Base-by-base conservation (phyloP, 2,888 invertebrate genomes). In the Brachyopa scutellaris region DNA sequence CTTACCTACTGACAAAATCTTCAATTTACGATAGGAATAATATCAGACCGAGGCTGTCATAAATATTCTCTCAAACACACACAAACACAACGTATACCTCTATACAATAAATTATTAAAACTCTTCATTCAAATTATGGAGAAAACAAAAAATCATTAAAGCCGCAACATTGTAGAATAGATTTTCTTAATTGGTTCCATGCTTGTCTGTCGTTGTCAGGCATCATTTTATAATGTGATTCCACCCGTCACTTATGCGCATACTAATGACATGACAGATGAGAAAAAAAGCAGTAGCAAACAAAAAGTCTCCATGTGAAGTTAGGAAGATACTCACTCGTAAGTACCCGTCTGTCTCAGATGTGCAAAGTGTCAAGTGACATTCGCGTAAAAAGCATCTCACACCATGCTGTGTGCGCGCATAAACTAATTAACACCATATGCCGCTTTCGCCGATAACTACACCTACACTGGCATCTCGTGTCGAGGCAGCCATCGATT, bases 381-480 rank as follows among this genome's bases (percentile, higher is more conserved):
- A 59, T 67, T 74, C 40, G 57, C 66, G 33, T 66, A 57, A 67
- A 73, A 74, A 74, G 29, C 31, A 59, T 57, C 66, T 57, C 61
- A 42, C 72, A 61, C 51, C 55, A 57, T 3, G 33, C 26, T 21
- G 31, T 31, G 51, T 49, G 62, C 40, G 51, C 70, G 33, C 57
- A 66, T 74, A 66, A 66, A 59, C 67, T 67, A 76, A 76, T 76
- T 76, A 76, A 76, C 76, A 69, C 76, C 76, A 74, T 74, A 57
- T 73, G 73, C 23, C 31, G 29, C 17, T 1, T 45, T 7, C 31
- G 7, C 15, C 33, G 17, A 40, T n/a, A 45, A 29, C 49, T n/a
- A n/a, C n/a, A n/a, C n/a, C n/a, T n/a, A n/a, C n/a, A n/a, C n/a
- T n/a, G n/a, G n/a, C n/a, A n/a, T n/a, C n/a, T n/a, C n/a, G n/a